Evolutionary conservation across 1,140 invertebrate species (phyloP).

Genomic region (Psix sp.): DNA sequence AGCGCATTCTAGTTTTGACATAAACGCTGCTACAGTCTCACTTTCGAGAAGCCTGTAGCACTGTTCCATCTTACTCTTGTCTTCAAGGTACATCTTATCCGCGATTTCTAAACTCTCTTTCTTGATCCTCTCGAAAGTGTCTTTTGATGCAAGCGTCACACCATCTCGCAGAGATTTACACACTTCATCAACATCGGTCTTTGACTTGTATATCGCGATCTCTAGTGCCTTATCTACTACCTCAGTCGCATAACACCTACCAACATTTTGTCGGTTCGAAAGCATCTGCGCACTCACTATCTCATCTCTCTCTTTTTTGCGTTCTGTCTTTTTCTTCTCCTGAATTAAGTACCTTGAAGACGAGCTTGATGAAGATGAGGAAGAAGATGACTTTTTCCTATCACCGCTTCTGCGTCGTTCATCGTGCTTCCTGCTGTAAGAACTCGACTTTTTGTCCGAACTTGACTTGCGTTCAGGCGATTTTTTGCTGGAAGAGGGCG

Average conservation of each 20-base stretch:
- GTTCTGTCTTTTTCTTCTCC: constrained; percentile 67
- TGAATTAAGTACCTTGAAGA: constrained; percentile 44
- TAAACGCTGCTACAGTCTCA: constrained; percentile 69
- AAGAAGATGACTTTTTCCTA: constrained; percentile 48
- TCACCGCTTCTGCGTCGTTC: constrained; percentile 60
- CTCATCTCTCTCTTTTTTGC: constrained; percentile 20
- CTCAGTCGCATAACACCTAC: constrained; percentile 71
- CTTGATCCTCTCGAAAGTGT: constrained; percentile 69
- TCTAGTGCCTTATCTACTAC: constrained; percentile 75
- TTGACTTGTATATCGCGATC: constrained; percentile 75
- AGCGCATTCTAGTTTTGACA: constrained; percentile 70
- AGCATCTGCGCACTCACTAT: constrained; percentile 44
- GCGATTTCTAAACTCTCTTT: constrained; percentile 70
- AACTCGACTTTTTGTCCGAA: constrained; percentile 53
- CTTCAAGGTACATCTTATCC: constrained; percentile 61
- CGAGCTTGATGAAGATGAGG: constrained; percentile 25
- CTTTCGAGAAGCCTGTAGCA: constrained; percentile 65
- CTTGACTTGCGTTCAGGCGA: constrained; percentile 49
- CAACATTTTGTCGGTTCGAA: constrained; percentile 56
- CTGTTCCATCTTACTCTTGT: constrained; percentile 61
- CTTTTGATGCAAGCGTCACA: constrained; percentile 70
- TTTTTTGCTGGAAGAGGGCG: constrained; percentile 31
- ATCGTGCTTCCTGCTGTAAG: constrained; percentile 50
- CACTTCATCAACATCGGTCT: constrained; percentile 74
- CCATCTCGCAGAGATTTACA: constrained; percentile 71